Evolutionary conservation across 2,888 invertebrate genomes (phyloP), one percentile per base, ranked within the genome.

Genomic region (Chirona hameri): DNA sequence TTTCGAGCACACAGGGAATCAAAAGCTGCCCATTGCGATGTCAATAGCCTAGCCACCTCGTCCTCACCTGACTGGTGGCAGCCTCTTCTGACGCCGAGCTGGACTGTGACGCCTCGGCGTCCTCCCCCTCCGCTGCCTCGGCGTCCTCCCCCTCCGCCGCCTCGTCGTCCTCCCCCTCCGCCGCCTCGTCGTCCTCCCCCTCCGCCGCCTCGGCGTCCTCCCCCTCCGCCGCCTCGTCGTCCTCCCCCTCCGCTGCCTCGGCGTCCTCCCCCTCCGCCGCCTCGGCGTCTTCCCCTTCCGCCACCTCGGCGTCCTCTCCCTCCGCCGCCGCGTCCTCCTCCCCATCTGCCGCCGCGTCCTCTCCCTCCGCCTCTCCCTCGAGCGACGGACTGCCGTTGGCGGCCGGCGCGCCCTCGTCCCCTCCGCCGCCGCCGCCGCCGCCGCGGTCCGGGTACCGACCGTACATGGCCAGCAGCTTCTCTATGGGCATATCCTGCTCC

Each of bases 401-500:
- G 9, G 79, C 82, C 5, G 60, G n/a, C 10, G 79, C 57, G 14
- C 31, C 84, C 39, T 69, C 81, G 15, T 29, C 57, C 4, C 24
- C 76, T 9, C 24, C 46, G 7, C 46, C 46, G 21, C 39, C 46
- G 21, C 24, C 76, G 24, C 24, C 46, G 24, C 46, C 46, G 39
- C 39, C 24, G 27, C 76, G 24, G 12, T 80, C 82, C 46, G 84
- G 84, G 31, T 85, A 85, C 82, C 92, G 94, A 85, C 95, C 94
- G 89, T 98, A 98, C 88, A 97, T 92, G 21, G 96, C 95, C 86
- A 98, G 90, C 83, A 98, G 89, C 87, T 97, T 95, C 87, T 97
- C 97, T 86, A 98, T 90, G 84, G 98, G 98, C 95, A 98, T 98
- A 90, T 98, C 96, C 88, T 97, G 94, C 89, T 97, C 97, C 91